Percentiles rank a stretch among this genome's conserved stretches.
Conservation (phyloP, 2,888 invertebrate genomes). For the Tachina lurida region DNA sequence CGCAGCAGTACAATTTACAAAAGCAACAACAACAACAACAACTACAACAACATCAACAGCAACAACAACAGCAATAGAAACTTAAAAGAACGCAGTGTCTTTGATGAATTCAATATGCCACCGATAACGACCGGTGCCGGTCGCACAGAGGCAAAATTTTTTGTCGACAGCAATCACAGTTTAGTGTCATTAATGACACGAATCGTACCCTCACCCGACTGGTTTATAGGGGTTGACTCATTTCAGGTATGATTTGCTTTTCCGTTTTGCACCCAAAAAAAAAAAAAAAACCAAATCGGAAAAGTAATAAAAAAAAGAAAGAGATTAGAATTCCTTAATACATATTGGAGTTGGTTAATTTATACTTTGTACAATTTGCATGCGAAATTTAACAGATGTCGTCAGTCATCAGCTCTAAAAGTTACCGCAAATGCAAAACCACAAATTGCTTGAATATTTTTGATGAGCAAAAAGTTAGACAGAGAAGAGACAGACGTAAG, state of each 20-base stretch:
- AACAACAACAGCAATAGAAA: conserved; percentile 70
- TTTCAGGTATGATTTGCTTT: conserved; percentile 83
- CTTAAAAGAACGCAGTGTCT: conserved; percentile 87
- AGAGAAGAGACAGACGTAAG: conserved; percentile 2
- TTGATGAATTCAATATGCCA: conserved; percentile 92
- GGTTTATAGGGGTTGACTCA: conserved; percentile 96
- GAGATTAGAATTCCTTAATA: neutral
- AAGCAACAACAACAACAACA: conserved; percentile 71
- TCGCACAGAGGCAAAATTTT: conserved; percentile 91
- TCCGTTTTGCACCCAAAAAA: neutral
- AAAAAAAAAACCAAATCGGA: too few relatives aligned
- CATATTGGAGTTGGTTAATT: conserved; percentile 1
- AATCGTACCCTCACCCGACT: conserved; percentile 96
- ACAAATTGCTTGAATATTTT: conserved; percentile 36
- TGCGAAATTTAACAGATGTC: conserved; percentile 29
- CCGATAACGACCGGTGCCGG: conserved; percentile 90
- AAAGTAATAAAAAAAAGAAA: too few relatives aligned
- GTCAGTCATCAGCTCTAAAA: neutral
- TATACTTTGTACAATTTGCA: conserved; percentile 24
- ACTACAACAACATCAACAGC: conserved; percentile 75
- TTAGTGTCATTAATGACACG: conserved; percentile 94
- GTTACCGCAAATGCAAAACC: conserved; percentile 24
- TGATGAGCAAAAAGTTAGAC: conserved; percentile 12
- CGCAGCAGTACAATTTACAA: conserved; percentile 74
- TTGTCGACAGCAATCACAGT: conserved; percentile 95